These are phyloP conservation scores for Sphecodes monilicornis DNA, from an alignment of 2,888 invertebrate genomes.

Conservation along the genomic window DNA sequence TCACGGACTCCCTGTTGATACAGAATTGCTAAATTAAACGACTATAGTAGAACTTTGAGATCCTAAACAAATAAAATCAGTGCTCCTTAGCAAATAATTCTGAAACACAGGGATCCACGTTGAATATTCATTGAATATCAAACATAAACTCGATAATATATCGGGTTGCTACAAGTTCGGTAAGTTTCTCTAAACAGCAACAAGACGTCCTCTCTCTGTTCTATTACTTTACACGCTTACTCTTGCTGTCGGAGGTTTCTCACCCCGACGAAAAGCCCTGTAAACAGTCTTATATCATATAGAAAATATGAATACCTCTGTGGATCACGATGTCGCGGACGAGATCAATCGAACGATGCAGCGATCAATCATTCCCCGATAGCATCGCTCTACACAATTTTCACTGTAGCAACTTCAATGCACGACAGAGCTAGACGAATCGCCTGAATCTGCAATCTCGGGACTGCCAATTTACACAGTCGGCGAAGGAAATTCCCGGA, in stretches of 20 bases:
- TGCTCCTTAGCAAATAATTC: neutral
- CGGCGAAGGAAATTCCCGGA: constrained; percentile 41
- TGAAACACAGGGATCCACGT: neutral
- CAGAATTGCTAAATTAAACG: neutral
- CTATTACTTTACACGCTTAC: constrained; percentile 44
- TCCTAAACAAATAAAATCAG: neutral
- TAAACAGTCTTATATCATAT: constrained; percentile 55
- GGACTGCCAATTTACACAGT: constrained; percentile 44
- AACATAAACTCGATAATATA: neutral
- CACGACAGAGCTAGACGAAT: neutral
- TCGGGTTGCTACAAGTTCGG: constrained; percentile 7
- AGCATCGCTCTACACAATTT: constrained; percentile 8
- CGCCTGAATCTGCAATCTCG: constrained; percentile 51
- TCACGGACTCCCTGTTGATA: neutral
- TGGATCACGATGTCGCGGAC: constrained; percentile 50
- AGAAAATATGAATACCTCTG: constrained; percentile 46
- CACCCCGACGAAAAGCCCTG: constrained; percentile 54
- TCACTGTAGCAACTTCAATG: neutral
- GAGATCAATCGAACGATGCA: constrained; percentile 36
- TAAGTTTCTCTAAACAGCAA: neutral
- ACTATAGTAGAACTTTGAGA: neutral
- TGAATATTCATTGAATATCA: neutral
- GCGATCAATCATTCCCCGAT: constrained; percentile 38
- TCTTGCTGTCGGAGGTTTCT: constrained; percentile 51
- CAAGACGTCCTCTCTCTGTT: constrained; percentile 34